Conservation (phyloP, 2,888 invertebrate species). For the Suillia variegata region DNA sequence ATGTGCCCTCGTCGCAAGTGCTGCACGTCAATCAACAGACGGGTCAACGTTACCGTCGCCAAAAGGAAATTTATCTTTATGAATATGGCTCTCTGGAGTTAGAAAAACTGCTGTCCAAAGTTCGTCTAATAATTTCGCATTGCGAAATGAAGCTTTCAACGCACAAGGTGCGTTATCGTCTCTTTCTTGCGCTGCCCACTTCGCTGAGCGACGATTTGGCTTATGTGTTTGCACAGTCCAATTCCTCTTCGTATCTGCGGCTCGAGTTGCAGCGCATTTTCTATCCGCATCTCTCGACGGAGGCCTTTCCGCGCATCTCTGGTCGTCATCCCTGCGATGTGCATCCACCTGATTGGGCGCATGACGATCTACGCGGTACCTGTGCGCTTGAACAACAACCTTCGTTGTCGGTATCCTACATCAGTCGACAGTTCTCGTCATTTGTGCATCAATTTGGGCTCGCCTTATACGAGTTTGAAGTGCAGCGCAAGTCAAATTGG, state of each 20-base stretch:
- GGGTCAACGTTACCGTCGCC: constrained; percentile 68
- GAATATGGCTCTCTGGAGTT: constrained; percentile 73
- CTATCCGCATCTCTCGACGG: constrained; percentile 78
- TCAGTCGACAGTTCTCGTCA: constrained; percentile 55
- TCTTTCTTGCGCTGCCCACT: constrained; percentile 75
- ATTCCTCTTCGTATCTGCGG: constrained; percentile 56
- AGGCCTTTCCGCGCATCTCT: constrained; percentile 71
- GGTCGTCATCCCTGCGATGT: constrained; percentile 58
- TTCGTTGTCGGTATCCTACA: constrained; percentile 41
- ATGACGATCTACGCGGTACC: constrained; percentile 50
- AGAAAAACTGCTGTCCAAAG: constrained; percentile 64
- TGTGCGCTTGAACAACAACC: constrained; percentile 46
- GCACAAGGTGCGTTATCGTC: constrained; percentile 65
- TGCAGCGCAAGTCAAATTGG: constrained; percentile 37
- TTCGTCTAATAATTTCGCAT: constrained; percentile 65
- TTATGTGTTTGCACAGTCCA: constrained; percentile 41
- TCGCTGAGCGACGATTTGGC: constrained; percentile 68
- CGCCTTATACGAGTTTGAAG: constrained; percentile 62
- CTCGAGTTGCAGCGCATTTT: constrained; percentile 67
- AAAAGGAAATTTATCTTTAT: constrained; percentile 72
- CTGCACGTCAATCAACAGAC: constrained; percentile 66
- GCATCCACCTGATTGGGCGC: constrained; percentile 49
- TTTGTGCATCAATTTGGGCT: constrained; percentile 64
- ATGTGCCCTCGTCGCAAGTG: constrained; percentile 69
- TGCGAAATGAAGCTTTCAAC: constrained; percentile 67